Conservation (phyloP, 2,113 vertebrate species). For the Murina feae region DNA sequence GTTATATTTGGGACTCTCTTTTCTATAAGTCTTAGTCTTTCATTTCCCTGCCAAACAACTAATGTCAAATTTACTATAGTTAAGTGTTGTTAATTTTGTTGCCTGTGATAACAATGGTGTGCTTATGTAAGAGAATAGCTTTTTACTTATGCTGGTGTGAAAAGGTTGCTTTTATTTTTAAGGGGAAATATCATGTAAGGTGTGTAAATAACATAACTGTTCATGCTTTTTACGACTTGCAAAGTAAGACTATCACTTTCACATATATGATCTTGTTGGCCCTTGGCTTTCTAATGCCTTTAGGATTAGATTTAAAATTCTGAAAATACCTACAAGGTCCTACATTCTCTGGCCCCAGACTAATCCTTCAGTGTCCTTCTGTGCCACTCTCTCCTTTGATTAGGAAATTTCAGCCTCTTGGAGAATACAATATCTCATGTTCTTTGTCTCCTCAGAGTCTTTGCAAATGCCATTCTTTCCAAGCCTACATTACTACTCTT, state of each 20-base stretch:
- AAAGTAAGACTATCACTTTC: constrained; percentile 31
- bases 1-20: background rate
- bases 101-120: background rate
- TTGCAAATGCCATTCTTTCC: background rate
- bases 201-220: background rate
- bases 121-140: background rate
- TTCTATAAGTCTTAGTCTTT: background rate
- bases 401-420: background rate
- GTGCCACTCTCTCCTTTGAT: background rate
- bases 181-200: background rate
- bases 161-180: background rate
- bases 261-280: background rate
- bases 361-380: background rate
- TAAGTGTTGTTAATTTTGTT: background rate
- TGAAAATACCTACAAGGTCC: background rate
- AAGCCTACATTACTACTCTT: fast-evolving
- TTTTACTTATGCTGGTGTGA: background rate
- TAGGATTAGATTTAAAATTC: background rate
- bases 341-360: background rate
- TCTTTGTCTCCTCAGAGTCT: background rate
- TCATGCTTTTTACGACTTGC: background rate
- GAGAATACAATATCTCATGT: background rate
- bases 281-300: background rate
- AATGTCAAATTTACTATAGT: too few relatives aligned
- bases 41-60: background rate